Evolutionary conservation across 2,797 vertebrate genomes (phyloP), one percentile per base, ranked within the genome.

Genomic region (Micropoecilia bifurca): DNA sequence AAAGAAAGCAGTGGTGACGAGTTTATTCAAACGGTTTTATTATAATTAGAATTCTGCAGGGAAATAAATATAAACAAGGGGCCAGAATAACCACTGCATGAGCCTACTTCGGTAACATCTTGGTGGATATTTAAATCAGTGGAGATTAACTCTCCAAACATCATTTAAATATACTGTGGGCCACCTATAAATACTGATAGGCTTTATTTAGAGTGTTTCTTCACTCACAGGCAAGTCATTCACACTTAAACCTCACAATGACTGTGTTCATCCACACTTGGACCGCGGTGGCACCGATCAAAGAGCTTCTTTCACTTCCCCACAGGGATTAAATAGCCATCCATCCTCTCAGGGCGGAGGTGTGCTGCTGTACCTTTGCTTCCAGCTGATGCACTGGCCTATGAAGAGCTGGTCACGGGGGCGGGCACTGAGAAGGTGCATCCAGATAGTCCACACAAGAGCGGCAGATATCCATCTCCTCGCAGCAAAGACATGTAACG

Each of bases 261-360:
- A 80, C 80, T 33, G 83, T 91, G 87, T 94, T 94, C 88, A 91
- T 93, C 81, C 74, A 82, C 73, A 75, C 80, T 83, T 84, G 74
- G 89, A 83, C 74, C 83, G 81, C 47, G 76, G 78, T 85, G 85
- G 83, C 16, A 16, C 86, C 73, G 68, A 87, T 94, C 92, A 93
- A 92, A 93, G 91, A 84, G 76, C 80, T 80, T 69, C 86, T 91
- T 92, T 92, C 89, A 94, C 80, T 57, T 87, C 80, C 80, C 84
- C 22, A 1, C 68, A 69, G 87, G 88, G 89, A 90, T 92, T 87
- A 90, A 91, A 90, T 80, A 43, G 76, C 61, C 83, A 82, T 78
- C 74, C 84, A 77, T 76, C 76, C 90, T 84, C 76, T 72, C 53
- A 55, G 59, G 73, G 75, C 20, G 45, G 84, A 28, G 72, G 74